Evolutionary conservation across 1,140 invertebrate species (phyloP), one percentile per base, ranked within the genome.

Genomic region (Propsilocerus akamusi): DNA sequence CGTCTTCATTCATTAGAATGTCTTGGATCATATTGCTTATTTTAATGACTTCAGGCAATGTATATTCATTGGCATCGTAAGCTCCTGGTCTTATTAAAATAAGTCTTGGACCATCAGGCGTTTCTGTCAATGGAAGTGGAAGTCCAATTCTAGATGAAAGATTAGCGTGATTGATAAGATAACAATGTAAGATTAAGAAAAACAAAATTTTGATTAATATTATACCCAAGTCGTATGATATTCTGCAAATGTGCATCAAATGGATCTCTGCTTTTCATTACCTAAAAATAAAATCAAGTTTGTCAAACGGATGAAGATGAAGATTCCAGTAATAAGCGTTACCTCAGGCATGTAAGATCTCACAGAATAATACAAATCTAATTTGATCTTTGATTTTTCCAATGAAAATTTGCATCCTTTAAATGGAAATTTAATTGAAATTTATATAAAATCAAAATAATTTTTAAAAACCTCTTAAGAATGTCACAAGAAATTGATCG

Each of bases 71-170:
- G 0, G 67, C 58, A 52, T 68, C 61, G 49, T 56, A 62, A 48
- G 54, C 52, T 17, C 65, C 65, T 5, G 58, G 54, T 49, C 64
- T 59, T 4, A 68, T 50, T 17, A 72, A 53, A 51, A 67, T 55
- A 3, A 72, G 56, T 49, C 63, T 59, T 4, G 68, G 32, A n/a
- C 46, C 49, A 11, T 28, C 26, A 2, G 55, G 50, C 41, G 58
- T 57, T 20, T 34, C 23, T 47, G 25, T 26, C 12, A 26, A 46
- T 25, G 52, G 50, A 4, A 52, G 12, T 7, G 25, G 24, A 1
- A 41, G 14, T 6, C 26, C 32, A 25, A 25, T 12, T 12, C 26
- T 51, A 47, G 14, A 51, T 26, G 4, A 1, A 17, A 41, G 34
- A 46, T 17, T 24, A 11, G 10, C 7, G n/a, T n/a, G n/a, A n/a